These are phyloP conservation scores for Cotesia vestalis DNA, from an alignment of 1,140 invertebrate genomes.

Conservation along the genomic window DNA sequence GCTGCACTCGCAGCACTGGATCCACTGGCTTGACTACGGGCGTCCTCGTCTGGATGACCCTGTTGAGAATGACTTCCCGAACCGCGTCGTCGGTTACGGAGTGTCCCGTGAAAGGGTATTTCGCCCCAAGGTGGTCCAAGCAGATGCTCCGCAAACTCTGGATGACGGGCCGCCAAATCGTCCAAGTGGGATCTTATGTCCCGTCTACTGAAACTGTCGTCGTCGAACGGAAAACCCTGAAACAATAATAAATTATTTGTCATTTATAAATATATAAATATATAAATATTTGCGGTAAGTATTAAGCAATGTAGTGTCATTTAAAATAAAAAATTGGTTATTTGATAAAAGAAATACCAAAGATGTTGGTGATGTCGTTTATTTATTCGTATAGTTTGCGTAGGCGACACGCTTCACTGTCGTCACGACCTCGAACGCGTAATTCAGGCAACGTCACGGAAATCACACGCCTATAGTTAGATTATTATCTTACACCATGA, in stretches of 20 bases:
- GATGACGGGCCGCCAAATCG: slow-evolving; percentile 69
- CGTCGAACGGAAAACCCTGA: slow-evolving; percentile 76
- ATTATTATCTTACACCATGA: background rate
- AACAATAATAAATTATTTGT: slow-evolving; percentile 44
- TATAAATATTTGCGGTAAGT: background rate
- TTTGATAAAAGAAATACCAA: slow-evolving; percentile 15
- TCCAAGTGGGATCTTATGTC: slow-evolving; percentile 68
- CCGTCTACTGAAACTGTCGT: slow-evolving; percentile 67
- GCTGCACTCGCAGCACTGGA: slow-evolving; percentile 58
- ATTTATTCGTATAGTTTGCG: slow-evolving; percentile 35
- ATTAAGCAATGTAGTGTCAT: background rate
- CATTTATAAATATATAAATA: background rate
- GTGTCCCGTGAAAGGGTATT: slow-evolving; percentile 55
- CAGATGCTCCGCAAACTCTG: slow-evolving; percentile 71
- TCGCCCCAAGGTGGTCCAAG: slow-evolving; percentile 62
- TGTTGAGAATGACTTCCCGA: slow-evolving; percentile 51
- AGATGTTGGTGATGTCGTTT: slow-evolving; percentile 20
- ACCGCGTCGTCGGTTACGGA: slow-evolving; percentile 55
- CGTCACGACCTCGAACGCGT: slow-evolving; percentile 37
- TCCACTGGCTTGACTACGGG: slow-evolving; percentile 56
- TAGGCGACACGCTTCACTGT: slow-evolving; percentile 36
- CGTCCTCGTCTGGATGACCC: slow-evolving; percentile 59
- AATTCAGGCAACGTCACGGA: slow-evolving; percentile 31
- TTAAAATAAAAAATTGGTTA: too few relatives aligned
- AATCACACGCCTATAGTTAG: slow-evolving; percentile 22